Evolutionary conservation across 2,113 vertebrate species (phyloP).

Genomic region (human): DNA sequence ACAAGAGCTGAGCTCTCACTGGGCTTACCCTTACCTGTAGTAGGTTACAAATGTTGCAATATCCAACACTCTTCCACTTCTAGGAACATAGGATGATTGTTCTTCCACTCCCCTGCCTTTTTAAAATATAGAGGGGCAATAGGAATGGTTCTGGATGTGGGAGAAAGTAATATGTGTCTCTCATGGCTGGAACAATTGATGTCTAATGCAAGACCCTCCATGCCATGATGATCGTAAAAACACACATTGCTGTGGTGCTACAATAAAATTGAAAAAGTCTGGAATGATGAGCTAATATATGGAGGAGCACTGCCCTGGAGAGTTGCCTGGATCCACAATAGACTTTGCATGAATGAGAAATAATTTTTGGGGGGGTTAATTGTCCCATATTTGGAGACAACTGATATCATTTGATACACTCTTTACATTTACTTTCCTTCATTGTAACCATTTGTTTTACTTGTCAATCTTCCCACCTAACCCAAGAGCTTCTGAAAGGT

Average conservation of each 20-base stretch:
- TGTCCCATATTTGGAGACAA: slow-evolving; percentile 5
- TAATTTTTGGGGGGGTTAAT: background rate
- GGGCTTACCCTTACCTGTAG: background rate
- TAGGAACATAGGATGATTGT: background rate
- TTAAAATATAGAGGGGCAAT: background rate
- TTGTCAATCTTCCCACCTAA: background rate
- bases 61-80: background rate
- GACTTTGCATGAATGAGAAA: background rate
- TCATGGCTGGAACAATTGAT: background rate
- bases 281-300: background rate
- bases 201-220: background rate
- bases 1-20: background rate
- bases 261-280: background rate
- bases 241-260: background rate
- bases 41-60: slow-evolving; percentile 5
- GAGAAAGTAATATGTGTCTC: background rate
- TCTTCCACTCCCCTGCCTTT: background rate
- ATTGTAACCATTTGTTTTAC: background rate
- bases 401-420: background rate
- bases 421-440: background rate
- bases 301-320: background rate
- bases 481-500: background rate
- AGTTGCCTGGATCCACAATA: background rate
- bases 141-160: background rate
- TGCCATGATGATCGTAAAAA: background rate